phyloP scores from a whole-genome alignment of 2,888 invertebrate species.

The Tryphoninae sp. region DNA sequence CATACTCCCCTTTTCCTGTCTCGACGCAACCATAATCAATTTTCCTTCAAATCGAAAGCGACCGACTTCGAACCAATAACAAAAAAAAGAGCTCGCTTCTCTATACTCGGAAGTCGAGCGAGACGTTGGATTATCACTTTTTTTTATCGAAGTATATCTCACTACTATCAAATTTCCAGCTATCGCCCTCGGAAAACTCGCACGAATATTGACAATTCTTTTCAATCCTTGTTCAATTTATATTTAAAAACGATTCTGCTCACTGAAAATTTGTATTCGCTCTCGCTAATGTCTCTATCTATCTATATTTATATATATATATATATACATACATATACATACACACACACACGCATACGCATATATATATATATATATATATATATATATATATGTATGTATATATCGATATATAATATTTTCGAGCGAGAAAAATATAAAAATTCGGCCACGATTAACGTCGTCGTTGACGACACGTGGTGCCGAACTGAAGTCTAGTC shows the following conservation, averaged over 20 bases:
- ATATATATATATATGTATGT: not conserved
- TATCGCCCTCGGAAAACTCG: no score
- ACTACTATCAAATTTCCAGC: no score
- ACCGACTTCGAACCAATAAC: slow-evolving; percentile 7
- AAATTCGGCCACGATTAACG: slow-evolving; percentile 59
- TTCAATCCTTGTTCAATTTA: no score
- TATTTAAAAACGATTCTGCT: no score
- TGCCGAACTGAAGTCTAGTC: slow-evolving; percentile 67
- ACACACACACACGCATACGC: no score
- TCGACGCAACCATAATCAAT: slow-evolving; percentile 12
- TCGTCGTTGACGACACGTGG: slow-evolving; percentile 67
- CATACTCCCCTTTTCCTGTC: not conserved
- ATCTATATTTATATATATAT: slow-evolving; percentile 3
- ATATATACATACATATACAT: not conserved
- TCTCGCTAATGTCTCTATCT: not conserved
- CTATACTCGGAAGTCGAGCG: no score
- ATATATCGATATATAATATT: slow-evolving; percentile 1
- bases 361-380: not conserved
- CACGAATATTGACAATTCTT: no score
- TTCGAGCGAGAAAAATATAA: not conserved
- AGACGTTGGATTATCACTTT: no score
- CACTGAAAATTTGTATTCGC: no score
- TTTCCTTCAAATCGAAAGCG: slow-evolving; percentile 33
- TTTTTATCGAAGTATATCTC: no score
- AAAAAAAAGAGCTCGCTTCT: no score